These are phyloP conservation scores for Pyrochroa serraticornis DNA, from an alignment of 2,888 invertebrate species.

Conservation along the genomic window DNA sequence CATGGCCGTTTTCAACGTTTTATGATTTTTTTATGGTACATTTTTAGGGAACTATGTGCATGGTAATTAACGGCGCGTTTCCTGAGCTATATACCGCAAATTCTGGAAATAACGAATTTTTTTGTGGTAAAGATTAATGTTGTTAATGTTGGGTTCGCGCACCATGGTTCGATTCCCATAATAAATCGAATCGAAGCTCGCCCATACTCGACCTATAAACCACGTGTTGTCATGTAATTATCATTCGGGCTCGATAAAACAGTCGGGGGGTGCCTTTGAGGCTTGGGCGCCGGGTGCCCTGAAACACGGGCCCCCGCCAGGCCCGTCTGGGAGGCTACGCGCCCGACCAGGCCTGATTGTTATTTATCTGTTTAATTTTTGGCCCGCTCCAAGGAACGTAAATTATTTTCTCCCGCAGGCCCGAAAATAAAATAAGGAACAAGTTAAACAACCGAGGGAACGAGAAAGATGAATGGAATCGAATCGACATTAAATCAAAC, in stretches of 20 bases:
- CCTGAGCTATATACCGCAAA: too few relatives aligned
- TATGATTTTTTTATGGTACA: not conserved
- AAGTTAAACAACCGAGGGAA: too few relatives aligned
- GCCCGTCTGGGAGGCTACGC: slow-evolving; percentile 52
- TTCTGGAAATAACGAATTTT: too few relatives aligned
- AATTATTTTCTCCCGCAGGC: not conserved
- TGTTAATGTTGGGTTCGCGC: slow-evolving; percentile 23
- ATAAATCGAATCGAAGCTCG: slow-evolving; percentile 39
- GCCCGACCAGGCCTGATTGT: slow-evolving; percentile 42
- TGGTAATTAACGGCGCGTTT: not conserved
- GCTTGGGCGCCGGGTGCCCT: slow-evolving; percentile 53
- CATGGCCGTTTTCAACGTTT: not conserved
- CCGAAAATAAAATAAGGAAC: too few relatives aligned
- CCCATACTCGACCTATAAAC: slow-evolving; percentile 49
- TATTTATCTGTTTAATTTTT: slow-evolving; percentile 45
- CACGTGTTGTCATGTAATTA: slow-evolving; percentile 58
- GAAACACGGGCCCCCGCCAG: slow-evolving; percentile 52
- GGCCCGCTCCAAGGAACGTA: not conserved
- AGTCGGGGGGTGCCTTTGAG: slow-evolving; percentile 54
- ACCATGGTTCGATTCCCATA: slow-evolving; percentile 36
- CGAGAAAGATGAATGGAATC: too few relatives aligned
- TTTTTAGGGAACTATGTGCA: not conserved
- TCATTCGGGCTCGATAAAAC: slow-evolving; percentile 55
- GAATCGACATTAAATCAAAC: too few relatives aligned
- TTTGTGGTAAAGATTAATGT: not conserved